A percentile compares a stretch with the other conserved stretches of the same genome.
Conservation (phyloP, 2,113 vertebrate genomes). For the Jaculus jaculus region DNA sequence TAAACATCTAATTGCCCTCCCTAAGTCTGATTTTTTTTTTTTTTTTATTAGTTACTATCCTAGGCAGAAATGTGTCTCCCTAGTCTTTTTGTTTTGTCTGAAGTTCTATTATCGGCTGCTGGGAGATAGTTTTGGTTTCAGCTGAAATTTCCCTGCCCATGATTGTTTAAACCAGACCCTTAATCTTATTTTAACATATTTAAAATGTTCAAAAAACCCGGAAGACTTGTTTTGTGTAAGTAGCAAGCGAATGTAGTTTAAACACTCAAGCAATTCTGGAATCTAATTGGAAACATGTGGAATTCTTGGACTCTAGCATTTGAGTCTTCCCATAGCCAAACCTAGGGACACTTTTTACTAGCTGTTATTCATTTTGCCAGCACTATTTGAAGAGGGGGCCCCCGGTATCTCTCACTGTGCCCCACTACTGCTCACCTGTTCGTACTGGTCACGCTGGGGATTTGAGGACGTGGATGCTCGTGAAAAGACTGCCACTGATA, state of each 20-base stretch:
- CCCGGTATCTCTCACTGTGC: neutral
- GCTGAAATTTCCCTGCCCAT: slow-evolving; percentile 74
- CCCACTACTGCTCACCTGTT: slow-evolving; percentile 5
- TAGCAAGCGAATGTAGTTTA: slow-evolving; percentile 78
- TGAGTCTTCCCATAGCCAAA: slow-evolving; percentile 71
- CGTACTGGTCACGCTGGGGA: neutral
- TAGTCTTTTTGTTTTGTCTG: slow-evolving; percentile 69
- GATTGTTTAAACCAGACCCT: slow-evolving; percentile 79
- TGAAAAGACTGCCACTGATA: neutral
- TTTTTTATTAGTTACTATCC: slow-evolving; percentile 43
- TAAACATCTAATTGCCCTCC: neutral
- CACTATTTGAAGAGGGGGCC: slow-evolving; percentile 47
- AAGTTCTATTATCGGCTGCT: slow-evolving; percentile 49
- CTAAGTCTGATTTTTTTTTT: neutral
- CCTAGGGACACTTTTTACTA: slow-evolving; percentile 62
- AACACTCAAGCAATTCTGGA: slow-evolving; percentile 76
- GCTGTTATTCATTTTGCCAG: slow-evolving; percentile 43
- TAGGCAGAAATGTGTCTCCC: neutral
- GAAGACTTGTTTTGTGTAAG: slow-evolving; percentile 79
- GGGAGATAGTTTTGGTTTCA: slow-evolving; percentile 74
- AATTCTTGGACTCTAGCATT: slow-evolving; percentile 75
- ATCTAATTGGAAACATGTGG: slow-evolving; percentile 83
- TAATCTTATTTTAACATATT: slow-evolving; percentile 80
- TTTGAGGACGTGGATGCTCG: neutral
- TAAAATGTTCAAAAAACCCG: slow-evolving; percentile 76